A percentile compares a stretch with the other conserved stretches of the same genome.
These are phyloP conservation scores for Ianthella basta DNA, from an alignment of 37 sponge, comb jelly and placozoan genomes.

Conservation along the genomic window DNA sequence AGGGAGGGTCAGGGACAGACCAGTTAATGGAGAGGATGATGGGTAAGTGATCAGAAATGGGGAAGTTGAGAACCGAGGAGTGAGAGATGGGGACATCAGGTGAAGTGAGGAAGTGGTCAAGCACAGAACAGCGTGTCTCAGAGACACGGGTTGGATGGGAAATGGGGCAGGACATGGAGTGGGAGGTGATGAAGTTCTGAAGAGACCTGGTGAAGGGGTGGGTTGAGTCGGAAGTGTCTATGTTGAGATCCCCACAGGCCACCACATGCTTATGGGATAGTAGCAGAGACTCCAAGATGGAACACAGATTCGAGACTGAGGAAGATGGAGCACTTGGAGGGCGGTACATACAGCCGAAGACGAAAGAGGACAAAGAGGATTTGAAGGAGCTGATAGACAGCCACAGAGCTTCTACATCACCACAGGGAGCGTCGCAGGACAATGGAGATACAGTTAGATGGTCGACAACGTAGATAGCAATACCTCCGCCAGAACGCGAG, in stretches of 20 bases:
- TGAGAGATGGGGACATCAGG: not conserved
- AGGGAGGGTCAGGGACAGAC: conserved; percentile 13
- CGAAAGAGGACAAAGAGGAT: not conserved
- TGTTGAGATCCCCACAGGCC: not conserved
- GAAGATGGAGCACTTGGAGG: not conserved
- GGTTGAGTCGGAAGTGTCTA: conserved; percentile 16
- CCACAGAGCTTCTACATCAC: conserved; percentile 2
- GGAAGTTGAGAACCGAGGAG: not conserved
- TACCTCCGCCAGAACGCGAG: too few relatives aligned
- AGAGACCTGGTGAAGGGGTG: conserved; percentile 9
- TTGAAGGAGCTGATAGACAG: conserved; percentile 1
- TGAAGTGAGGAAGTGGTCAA: not conserved
- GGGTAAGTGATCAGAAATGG: conserved; percentile 1
- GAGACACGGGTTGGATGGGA: conserved; percentile 18
- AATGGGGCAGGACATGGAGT: conserved; percentile 15
- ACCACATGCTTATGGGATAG: not conserved
- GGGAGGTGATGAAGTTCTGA: not conserved
- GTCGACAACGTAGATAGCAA: too few relatives aligned
- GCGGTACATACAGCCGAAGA: conserved; percentile 12
- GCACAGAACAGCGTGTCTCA: conserved; percentile 3
- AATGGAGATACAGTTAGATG: not conserved
- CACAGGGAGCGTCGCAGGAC: not conserved
- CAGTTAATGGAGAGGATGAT: not conserved
- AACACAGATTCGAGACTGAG: not conserved
- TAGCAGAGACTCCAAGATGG: not conserved